Evolutionary conservation across 1,140 invertebrate species (phyloP), one percentile per base, ranked within the genome.

Genomic region (Anagrus nilaparvatae): DNA sequence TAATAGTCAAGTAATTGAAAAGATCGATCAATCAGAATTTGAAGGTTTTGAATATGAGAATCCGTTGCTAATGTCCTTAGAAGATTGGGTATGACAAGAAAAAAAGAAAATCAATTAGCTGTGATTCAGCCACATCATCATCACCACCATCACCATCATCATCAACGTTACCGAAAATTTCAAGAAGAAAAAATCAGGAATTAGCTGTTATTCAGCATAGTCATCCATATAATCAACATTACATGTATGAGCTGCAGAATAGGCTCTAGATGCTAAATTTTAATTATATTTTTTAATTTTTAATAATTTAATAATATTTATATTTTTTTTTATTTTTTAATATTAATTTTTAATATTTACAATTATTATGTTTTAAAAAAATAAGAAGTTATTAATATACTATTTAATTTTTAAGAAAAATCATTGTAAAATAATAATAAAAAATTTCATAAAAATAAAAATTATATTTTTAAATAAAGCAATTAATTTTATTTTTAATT

Each of bases 41-140:
- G 96, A 99, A 65, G 96, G 96, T 17, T 99, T 99, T 71, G 96
- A 99, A 67, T 99, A 99, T 71, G 91, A 99, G 54, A 99, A 99
- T 76, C 96, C 96, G 35, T 71, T 99, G 51, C 75, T 99, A 40
- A 98, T 97, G 93, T 96, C 91, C 2, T 72, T 93, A 60, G 93
- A 97, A 73, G 94, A 97, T 69, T 92, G 87, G 74, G 93, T 97
- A 74, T 97, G 86, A 87, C 82, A 78, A 61, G 80, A 86, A n/a
- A n/a, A 34, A 40, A 46, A 21, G 39, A 46, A 12, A 33, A 42
- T 7, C 34, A 41, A 19, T 20, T 40, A n/a, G 17, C 46, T 13
- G 40, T 46, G 3, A 43, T 45, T 53, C 64, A 75, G 61, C 74
- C 75, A 62, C 72, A 40, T 5, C 38, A 40, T 34, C 51, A 49